phyloP scores from a whole-genome alignment of 1,140 invertebrate species.

The Formica selysi region DNA sequence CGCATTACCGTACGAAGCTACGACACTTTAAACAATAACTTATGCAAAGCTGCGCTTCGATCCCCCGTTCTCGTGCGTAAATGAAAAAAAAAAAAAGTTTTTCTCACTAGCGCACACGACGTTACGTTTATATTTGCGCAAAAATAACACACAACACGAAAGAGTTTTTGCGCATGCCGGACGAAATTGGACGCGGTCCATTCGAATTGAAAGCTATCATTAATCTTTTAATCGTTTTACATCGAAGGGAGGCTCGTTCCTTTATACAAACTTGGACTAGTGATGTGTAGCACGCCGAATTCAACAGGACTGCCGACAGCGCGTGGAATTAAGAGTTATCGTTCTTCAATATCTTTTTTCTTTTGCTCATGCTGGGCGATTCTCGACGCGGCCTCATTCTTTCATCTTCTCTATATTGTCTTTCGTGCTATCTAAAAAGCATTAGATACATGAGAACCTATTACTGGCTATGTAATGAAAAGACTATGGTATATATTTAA shows the following conservation, averaged over 20 bases:
- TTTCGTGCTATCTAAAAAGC: background rate
- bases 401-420: conserved; percentile 15
- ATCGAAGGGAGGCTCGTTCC: conserved; percentile 6
- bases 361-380: background rate
- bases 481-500: background rate
- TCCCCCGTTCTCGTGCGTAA: background rate
- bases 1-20: conserved; percentile 69
- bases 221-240: conserved; percentile 21
- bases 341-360: conserved; percentile 37
- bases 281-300: conserved; percentile 11
- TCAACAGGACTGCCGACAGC: conserved; percentile 22
- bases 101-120: background rate
- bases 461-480: background rate
- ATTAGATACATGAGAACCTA: background rate
- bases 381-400: conserved; percentile 5
- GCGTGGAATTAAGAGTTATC: conserved; percentile 40
- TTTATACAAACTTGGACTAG: conserved; percentile 20
- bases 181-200: conserved; percentile 1
- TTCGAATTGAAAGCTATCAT: background rate
- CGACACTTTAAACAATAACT: conserved; percentile 73
- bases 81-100: background rate
- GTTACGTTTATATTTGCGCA: background rate
- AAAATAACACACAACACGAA: background rate
- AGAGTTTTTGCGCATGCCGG: background rate
- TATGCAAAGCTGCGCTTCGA: conserved; percentile 59